These are phyloP conservation scores for Callyntrura sp. DNA, from an alignment of 2,888 invertebrate species.

Conservation along the genomic window DNA sequence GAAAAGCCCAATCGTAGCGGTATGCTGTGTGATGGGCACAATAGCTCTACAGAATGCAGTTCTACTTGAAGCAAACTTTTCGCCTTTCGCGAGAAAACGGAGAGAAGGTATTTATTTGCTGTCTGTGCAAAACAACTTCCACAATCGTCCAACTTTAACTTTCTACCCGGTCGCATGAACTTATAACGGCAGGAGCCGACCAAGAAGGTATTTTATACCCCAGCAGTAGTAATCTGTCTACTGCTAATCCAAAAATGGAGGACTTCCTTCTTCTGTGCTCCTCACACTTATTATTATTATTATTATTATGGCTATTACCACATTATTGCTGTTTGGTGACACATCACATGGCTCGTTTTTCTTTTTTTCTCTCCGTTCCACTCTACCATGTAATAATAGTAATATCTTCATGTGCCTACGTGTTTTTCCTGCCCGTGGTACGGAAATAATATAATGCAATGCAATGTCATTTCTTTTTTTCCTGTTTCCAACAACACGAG, in stretches of 20 bases:
- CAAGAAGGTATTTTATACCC: no score
- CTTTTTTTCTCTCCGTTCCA: constrained; percentile 13
- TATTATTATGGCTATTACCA: constrained; percentile 56
- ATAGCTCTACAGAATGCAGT: no score
- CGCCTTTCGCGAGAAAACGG: background rate
- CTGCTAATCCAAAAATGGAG: constrained; percentile 60
- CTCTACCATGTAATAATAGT: constrained; percentile 28
- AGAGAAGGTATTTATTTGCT: background rate
- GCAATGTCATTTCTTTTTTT: constrained; percentile 38
- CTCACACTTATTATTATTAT: constrained; percentile 49
- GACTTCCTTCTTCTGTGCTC: constrained; percentile 56
- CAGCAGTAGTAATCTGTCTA: constrained; percentile 48
- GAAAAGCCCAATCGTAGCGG: no score
- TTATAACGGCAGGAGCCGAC: no score
- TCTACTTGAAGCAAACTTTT: background rate
- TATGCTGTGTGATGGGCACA: no score
- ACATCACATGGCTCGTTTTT: constrained; percentile 45
- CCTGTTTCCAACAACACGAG: background rate
- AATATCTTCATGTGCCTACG: constrained; percentile 20
- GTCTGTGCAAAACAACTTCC: constrained; percentile 9
- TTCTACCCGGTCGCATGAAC: background rate
- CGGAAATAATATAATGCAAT: constrained; percentile 35
- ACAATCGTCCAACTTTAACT: background rate
- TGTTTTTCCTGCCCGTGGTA: background rate
- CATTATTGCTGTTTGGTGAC: constrained; percentile 62